Percentiles rank a stretch among this genome's conserved stretches.
phyloP scores from a whole-genome alignment of 2,888 invertebrate genomes.

The Drosophila prolongata region DNA sequence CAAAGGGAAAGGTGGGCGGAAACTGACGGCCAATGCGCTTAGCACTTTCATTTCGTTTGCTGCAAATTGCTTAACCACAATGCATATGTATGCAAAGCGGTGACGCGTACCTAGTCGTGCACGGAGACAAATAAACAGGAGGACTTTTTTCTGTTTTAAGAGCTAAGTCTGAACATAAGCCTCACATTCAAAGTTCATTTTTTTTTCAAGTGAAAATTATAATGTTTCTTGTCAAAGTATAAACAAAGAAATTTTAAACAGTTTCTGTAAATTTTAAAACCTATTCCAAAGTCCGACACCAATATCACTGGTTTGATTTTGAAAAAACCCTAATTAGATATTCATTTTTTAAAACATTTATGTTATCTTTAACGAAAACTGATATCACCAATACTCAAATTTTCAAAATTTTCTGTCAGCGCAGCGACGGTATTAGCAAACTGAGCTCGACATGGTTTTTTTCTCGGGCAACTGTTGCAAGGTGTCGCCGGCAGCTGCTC shows the following conservation, averaged over 20 bases:
- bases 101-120: constrained; percentile 12
- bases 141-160: background rate
- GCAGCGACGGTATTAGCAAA: constrained; percentile 60
- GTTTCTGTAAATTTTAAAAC: too few relatives aligned
- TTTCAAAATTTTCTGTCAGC: background rate
- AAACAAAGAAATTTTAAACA: too few relatives aligned
- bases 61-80: constrained; percentile 77
- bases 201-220: too few relatives aligned
- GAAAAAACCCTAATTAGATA: too few relatives aligned
- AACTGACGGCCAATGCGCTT: constrained; percentile 71
- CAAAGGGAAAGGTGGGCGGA: constrained; percentile 11
- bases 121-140: background rate
- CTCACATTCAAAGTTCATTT: too few relatives aligned
- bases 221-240: too few relatives aligned
- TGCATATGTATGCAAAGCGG: constrained; percentile 57
- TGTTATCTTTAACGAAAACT: background rate
- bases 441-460: constrained; percentile 47
- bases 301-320: too few relatives aligned
- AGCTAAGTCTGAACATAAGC: too few relatives aligned
- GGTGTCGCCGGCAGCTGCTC: constrained; percentile 75
- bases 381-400: background rate
- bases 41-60: constrained; percentile 75
- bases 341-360: too few relatives aligned
- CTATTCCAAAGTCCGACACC: too few relatives aligned
- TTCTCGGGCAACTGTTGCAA: constrained; percentile 58